Evolutionary conservation across 2,113 vertebrate species (phyloP).

Genomic region (Calcarius ornatus): DNA sequence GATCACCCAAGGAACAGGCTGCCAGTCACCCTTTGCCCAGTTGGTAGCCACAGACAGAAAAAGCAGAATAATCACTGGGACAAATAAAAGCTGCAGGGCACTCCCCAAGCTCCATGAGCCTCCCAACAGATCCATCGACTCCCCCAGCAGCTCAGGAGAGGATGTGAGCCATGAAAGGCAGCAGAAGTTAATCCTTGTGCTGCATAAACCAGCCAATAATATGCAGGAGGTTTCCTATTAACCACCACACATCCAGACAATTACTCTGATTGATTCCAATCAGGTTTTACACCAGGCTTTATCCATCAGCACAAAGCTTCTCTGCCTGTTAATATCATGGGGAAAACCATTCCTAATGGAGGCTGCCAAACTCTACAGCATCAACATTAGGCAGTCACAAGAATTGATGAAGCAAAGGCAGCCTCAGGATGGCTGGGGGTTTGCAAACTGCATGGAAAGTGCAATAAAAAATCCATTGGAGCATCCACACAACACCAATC

Average conservation of each 20-base stretch:
- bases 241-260: constrained; percentile 30
- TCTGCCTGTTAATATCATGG: neutral
- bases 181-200: neutral
- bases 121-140: neutral
- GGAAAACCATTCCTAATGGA: constrained; percentile 21
- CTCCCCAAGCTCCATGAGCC: neutral
- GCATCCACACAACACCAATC: neutral
- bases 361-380: neutral
- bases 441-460: neutral
- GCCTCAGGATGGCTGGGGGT: neutral
- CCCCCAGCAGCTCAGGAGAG: neutral
- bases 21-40: neutral
- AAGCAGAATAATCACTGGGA: neutral
- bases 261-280: constrained; percentile 58
- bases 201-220: constrained; percentile 16
- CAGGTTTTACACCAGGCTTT: constrained; percentile 36
- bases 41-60: neutral
- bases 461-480: neutral
- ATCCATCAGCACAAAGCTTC: constrained; percentile 49
- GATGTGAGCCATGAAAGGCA: neutral
- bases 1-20: neutral
- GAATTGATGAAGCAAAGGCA: constrained; percentile 33
- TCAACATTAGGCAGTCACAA: constrained; percentile 35
- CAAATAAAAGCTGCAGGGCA: neutral
- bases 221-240: constrained; percentile 51